A percentile compares a stretch with the other conserved stretches of the same genome.
Evolutionary conservation across 2,888 invertebrate species (phyloP).

Genomic region (Heliconius aoede): DNA sequence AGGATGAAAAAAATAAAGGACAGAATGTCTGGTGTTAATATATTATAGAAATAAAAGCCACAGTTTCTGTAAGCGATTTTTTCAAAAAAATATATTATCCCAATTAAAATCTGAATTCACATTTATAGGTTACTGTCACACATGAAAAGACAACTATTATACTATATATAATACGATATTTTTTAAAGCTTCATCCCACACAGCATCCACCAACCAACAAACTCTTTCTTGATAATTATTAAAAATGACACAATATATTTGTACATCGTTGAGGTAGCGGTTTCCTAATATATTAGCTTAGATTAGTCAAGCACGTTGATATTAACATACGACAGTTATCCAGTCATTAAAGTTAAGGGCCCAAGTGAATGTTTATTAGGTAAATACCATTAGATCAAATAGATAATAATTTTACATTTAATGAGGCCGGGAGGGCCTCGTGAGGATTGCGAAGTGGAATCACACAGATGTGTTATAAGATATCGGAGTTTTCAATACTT

Average conservation of each 20-base stretch:
- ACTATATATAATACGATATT: no score
- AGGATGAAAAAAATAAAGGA: background rate
- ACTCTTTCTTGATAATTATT: background rate
- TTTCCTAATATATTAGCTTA: conserved; percentile 29
- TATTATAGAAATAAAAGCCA: background rate
- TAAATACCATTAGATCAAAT: conserved; percentile 21
- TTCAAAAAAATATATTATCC: background rate
- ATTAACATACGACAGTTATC: conserved; percentile 32
- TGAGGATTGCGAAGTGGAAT: no score
- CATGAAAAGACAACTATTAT: no score
- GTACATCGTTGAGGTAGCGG: conserved; percentile 17
- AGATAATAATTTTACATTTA: background rate
- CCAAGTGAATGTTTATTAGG: conserved; percentile 15
- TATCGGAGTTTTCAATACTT: no score
- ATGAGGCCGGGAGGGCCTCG: no score
- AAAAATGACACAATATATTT: background rate
- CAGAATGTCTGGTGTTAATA: background rate
- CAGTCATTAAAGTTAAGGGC: conserved; percentile 28
- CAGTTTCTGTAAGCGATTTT: background rate
- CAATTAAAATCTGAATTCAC: background rate
- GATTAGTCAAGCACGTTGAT: conserved; percentile 33
- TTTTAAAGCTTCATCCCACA: no score
- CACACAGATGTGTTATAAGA: no score
- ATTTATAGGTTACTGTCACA: background rate
- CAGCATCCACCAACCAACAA: no score